Evolutionary conservation across 2,888 invertebrate species (phyloP).

Genomic region (Agriopis marginaria): DNA sequence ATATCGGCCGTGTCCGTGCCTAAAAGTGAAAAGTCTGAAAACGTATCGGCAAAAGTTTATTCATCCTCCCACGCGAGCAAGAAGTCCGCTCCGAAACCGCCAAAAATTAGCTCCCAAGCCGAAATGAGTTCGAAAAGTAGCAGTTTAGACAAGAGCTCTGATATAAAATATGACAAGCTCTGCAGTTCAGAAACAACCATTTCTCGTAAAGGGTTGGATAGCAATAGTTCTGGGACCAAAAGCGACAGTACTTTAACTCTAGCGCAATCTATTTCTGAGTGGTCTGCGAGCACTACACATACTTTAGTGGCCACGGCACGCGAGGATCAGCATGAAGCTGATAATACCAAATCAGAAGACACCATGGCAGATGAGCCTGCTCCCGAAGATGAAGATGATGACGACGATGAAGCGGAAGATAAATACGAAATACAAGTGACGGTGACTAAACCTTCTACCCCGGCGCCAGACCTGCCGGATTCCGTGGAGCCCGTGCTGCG

Average conservation of each 20-base stretch:
- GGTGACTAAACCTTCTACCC: constrained; percentile 57
- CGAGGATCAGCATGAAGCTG: constrained; percentile 74
- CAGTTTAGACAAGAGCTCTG: constrained; percentile 85
- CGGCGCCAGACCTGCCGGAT: constrained; percentile 54
- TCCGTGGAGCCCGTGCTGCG: constrained; percentile 69
- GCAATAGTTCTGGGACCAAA: constrained; percentile 89
- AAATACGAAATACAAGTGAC: constrained; percentile 58
- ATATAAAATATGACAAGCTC: constrained; percentile 86
- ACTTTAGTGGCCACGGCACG: constrained; percentile 89
- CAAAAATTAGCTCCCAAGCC: constrained; percentile 72
- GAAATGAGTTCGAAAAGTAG: constrained; percentile 87
- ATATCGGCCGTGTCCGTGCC: constrained; percentile 87
- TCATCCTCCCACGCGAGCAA: constrained; percentile 84
- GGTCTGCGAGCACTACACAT: constrained; percentile 93
- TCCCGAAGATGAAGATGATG: constrained; percentile 36
- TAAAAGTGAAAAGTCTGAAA: constrained; percentile 88
- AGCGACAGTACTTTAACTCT: constrained; percentile 92
- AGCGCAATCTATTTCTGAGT: constrained; percentile 93
- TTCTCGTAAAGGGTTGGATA: constrained; percentile 83
- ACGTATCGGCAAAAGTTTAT: constrained; percentile 84
- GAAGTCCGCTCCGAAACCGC: constrained; percentile 83
- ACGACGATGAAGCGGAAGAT: constrained; percentile 54
- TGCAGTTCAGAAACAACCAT: constrained; percentile 87
- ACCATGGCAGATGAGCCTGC: constrained; percentile 76
- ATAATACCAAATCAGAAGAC: constrained; percentile 79